Conservation (phyloP, 2,888 invertebrate genomes). For the Ligdia adustata region DNA sequence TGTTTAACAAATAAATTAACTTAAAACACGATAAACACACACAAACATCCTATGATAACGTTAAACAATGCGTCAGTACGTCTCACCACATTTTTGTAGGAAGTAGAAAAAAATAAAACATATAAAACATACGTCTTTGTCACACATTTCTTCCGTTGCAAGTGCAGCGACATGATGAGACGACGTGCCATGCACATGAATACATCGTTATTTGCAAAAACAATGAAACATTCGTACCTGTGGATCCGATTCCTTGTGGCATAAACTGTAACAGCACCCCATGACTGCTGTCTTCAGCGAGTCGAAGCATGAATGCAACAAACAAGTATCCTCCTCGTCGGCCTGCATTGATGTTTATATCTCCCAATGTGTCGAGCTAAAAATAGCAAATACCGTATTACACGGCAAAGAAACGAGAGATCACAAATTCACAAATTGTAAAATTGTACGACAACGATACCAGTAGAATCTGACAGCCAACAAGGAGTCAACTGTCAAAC, state of each 20-base stretch:
- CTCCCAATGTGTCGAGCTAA: slow-evolving; percentile 61
- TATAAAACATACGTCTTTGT: slow-evolving; percentile 10
- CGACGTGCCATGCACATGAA: slow-evolving; percentile 4
- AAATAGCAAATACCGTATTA: slow-evolving; percentile 73
- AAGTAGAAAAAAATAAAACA: slow-evolving; percentile 24
- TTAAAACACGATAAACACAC: slow-evolving; percentile 7
- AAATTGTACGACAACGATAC: slow-evolving; percentile 18
- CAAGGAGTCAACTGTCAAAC: too few relatives aligned
- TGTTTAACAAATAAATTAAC: not conserved
- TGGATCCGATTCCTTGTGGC: slow-evolving; percentile 87
- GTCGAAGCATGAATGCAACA: slow-evolving; percentile 80
- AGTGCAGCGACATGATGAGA: slow-evolving; percentile 17
- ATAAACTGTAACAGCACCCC: slow-evolving; percentile 90
- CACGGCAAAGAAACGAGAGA: slow-evolving; percentile 41
- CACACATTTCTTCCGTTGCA: slow-evolving; percentile 14
- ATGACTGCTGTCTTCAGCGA: slow-evolving; percentile 79
- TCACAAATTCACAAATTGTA: slow-evolving; percentile 21
- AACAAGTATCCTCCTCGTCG: slow-evolving; percentile 69
- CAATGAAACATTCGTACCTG: slow-evolving; percentile 78
- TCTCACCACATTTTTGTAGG: slow-evolving; percentile 24
- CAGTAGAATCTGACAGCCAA: slow-evolving; percentile 2
- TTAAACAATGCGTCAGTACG: slow-evolving; percentile 28
- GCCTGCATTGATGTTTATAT: slow-evolving; percentile 78
- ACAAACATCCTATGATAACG: slow-evolving; percentile 49
- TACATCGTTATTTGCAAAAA: slow-evolving; percentile 11